phyloP scores from a whole-genome alignment of 2,797 vertebrate species.

The Podargus strigoides region DNA sequence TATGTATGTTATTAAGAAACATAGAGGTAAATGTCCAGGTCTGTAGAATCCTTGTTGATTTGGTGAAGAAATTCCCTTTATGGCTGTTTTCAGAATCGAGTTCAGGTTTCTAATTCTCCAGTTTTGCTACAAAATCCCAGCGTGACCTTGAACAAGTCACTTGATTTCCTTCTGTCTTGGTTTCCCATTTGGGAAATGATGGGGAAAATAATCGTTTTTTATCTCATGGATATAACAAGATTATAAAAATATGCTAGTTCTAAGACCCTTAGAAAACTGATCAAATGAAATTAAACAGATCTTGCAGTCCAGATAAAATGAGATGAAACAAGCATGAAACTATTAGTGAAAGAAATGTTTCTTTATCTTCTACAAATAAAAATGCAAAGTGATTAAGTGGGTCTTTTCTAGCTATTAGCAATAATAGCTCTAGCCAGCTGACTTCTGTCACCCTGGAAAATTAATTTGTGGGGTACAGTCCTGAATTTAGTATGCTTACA shows the following conservation, averaged over 20 bases:
- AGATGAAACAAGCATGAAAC: constrained; percentile 44
- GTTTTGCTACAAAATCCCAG: neutral
- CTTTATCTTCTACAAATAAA: constrained; percentile 57
- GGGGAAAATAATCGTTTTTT: constrained; percentile 41
- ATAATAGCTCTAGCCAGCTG: constrained; percentile 26
- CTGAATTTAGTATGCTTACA: constrained; percentile 12
- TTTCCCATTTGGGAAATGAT: constrained; percentile 43
- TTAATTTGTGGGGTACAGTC: constrained; percentile 4
- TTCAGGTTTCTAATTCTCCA: constrained; percentile 3
- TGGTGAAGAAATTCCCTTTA: neutral
- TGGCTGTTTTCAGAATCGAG: neutral
- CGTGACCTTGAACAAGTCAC: constrained; percentile 25
- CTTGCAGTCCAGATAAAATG: neutral
- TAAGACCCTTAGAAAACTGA: constrained; percentile 43
- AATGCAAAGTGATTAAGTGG: constrained; percentile 59
- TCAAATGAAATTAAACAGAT: constrained; percentile 57
- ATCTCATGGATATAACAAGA: constrained; percentile 39
- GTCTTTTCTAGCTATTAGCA: constrained; percentile 45
- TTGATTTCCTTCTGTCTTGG: constrained; percentile 11
- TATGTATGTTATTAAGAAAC: neutral
- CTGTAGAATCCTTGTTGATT: neutral
- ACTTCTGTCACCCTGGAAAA: constrained; percentile 49
- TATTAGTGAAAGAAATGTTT: constrained; percentile 58
- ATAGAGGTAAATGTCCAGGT: neutral
- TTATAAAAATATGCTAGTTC: constrained; percentile 62